phyloP scores from a whole-genome alignment of 2,888 invertebrate genomes.

The Lobophora halterata region DNA sequence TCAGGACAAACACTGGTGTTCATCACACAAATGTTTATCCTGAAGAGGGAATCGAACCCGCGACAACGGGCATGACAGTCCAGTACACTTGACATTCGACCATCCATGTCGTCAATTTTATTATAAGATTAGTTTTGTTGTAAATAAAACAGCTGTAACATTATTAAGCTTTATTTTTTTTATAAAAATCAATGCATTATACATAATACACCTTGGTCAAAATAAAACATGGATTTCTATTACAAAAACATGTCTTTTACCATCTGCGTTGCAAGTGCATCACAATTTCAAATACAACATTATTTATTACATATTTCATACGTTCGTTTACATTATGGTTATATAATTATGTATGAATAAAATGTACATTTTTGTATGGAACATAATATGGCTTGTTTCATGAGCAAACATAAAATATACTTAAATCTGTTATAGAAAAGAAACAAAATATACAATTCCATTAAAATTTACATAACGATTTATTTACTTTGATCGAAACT shows the following conservation, averaged over 20 bases:
- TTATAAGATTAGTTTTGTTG: conserved; percentile 12
- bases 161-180: conserved; percentile 67
- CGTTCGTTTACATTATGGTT: conserved; percentile 3
- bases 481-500: background rate
- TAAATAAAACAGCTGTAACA: conserved; percentile 57
- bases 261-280: conserved; percentile 17
- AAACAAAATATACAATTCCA: background rate
- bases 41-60: too few relatives aligned
- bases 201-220: conserved; percentile 63
- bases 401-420: conserved; percentile 21
- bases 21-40: too few relatives aligned
- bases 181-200: conserved; percentile 75
- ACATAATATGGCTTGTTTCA: conserved; percentile 65
- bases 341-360: too few relatives aligned
- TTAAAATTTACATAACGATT: background rate
- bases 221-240: conserved; percentile 48
- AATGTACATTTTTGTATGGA: conserved; percentile 57
- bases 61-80: too few relatives aligned
- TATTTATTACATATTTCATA: conserved; percentile 30
- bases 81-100: too few relatives aligned
- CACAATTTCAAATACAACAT: conserved; percentile 28
- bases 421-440: background rate
- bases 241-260: conserved; percentile 33
- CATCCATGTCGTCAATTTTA: too few relatives aligned
- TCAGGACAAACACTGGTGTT: too few relatives aligned